Evolutionary conservation across 2,113 vertebrate species (phyloP).

Genomic region (Cyanoliseus patagonus): DNA sequence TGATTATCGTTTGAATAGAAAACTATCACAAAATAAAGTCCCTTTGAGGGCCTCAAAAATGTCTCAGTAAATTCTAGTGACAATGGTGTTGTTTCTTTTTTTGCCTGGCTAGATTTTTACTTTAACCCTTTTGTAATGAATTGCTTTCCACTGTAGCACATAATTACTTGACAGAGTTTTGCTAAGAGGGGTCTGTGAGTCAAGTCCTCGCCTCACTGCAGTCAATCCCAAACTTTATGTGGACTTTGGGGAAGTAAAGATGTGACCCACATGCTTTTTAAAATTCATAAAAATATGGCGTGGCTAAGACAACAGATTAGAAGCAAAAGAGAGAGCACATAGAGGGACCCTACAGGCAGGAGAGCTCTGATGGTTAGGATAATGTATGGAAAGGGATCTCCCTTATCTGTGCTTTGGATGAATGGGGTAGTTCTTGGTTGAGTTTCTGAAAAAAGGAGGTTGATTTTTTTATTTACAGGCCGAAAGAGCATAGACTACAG

Average conservation of each 20-base stretch:
- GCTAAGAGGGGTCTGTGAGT: background rate
- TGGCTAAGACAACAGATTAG: background rate
- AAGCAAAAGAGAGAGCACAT: background rate
- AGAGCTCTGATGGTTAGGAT: background rate
- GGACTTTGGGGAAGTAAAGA: background rate
- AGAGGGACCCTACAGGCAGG: background rate
- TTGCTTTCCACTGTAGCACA: background rate
- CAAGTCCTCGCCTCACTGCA: background rate
- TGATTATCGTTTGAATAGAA: slow-evolving; percentile 14
- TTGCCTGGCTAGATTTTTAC: background rate
- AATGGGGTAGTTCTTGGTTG: background rate
- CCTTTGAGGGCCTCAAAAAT: background rate
- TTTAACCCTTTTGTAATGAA: background rate
- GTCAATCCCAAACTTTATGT: background rate
- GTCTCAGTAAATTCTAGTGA: background rate
- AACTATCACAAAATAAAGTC: background rate
- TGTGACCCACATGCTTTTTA: background rate
- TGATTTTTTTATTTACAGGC: background rate
- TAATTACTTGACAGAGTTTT: background rate
- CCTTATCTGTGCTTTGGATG: background rate
- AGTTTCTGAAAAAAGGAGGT: background rate
- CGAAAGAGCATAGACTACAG: background rate
- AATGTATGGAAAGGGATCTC: background rate
- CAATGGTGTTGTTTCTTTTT: background rate
- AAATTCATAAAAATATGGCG: background rate